Evolutionary conservation across 2,797 vertebrate genomes (phyloP).

Genomic region (Avahi laniger): DNA sequence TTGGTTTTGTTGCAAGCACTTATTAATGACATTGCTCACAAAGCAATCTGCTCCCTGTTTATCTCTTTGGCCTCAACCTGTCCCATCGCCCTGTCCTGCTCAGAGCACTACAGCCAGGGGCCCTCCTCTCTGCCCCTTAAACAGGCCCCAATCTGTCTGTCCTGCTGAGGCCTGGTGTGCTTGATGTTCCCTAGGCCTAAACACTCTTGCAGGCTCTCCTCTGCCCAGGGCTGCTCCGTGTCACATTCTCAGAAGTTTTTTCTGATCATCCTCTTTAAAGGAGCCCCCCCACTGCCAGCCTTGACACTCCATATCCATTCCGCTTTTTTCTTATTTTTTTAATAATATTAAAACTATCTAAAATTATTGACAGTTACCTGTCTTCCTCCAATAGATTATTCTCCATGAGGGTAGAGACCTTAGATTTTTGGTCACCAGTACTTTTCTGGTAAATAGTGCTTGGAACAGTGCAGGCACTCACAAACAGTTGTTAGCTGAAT

Average conservation of each 20-base stretch:
- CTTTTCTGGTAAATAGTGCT: background rate
- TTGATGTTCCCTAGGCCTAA: background rate
- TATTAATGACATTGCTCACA: background rate
- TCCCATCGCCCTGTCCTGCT: background rate
- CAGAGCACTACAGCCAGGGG: background rate
- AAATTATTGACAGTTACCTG: background rate
- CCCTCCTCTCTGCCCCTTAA: background rate
- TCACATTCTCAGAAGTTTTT: background rate
- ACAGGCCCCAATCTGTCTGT: background rate
- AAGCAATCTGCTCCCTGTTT: background rate
- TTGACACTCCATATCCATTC: background rate
- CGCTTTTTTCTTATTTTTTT: background rate
- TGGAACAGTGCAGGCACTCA: background rate
- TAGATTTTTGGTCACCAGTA: background rate
- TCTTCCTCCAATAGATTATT: background rate
- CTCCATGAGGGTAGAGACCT: background rate
- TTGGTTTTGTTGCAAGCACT: background rate
- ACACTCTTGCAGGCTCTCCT: background rate
- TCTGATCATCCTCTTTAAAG: background rate
- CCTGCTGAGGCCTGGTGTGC: rapidly evolving
- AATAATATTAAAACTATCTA: background rate
- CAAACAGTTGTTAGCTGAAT: background rate
- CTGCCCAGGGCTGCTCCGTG: rapidly evolving
- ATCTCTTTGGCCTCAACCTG: background rate
- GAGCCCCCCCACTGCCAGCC: background rate